Evolutionary conservation across 2,113 vertebrate genomes (phyloP), one percentile per base, ranked within the genome.

Genomic region (Orycteropus afer): DNA sequence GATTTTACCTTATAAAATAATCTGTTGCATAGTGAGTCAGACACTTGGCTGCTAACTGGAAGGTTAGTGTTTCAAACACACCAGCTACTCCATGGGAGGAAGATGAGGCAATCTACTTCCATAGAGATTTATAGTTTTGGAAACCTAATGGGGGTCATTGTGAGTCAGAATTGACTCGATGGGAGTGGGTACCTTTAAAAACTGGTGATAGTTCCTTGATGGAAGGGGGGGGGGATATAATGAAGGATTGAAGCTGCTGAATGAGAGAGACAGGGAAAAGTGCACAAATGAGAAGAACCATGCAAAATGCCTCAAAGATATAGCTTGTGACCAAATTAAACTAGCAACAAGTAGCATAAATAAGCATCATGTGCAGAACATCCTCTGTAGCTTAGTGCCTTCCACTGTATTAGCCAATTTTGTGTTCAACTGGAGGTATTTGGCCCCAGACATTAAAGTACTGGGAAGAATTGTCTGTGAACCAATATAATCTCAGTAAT

Each of bases 1-100:
- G 4, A 82, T 78, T 84, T 87, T 86, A 34, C 45, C 80, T 87
- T 73, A n/a, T n/a, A n/a, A n/a, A n/a, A n/a, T n/a, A n/a, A n/a
- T n/a, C n/a, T n/a, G n/a, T n/a, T n/a, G n/a, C n/a, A n/a, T n/a
- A n/a, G n/a, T n/a, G n/a, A n/a, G n/a, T n/a, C n/a, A n/a, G n/a
- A n/a, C n/a, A n/a, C n/a, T n/a, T n/a, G n/a, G n/a, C n/a, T n/a
- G n/a, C n/a, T n/a, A n/a, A n/a, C n/a, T n/a, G n/a, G n/a, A n/a
- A n/a, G n/a, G n/a, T n/a, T n/a, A n/a, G n/a, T n/a, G n/a, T n/a
- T n/a, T n/a, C n/a, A n/a, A n/a, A n/a, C n/a, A n/a, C n/a, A n/a
- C n/a, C n/a, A n/a, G n/a, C n/a, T n/a, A n/a, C n/a, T n/a, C n/a
- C n/a, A n/a, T n/a, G n/a, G n/a, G n/a, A n/a, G n/a, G n/a, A n/a